Conservation (phyloP, 2,797 vertebrate genomes). For the Onychomys leucogaster region DNA sequence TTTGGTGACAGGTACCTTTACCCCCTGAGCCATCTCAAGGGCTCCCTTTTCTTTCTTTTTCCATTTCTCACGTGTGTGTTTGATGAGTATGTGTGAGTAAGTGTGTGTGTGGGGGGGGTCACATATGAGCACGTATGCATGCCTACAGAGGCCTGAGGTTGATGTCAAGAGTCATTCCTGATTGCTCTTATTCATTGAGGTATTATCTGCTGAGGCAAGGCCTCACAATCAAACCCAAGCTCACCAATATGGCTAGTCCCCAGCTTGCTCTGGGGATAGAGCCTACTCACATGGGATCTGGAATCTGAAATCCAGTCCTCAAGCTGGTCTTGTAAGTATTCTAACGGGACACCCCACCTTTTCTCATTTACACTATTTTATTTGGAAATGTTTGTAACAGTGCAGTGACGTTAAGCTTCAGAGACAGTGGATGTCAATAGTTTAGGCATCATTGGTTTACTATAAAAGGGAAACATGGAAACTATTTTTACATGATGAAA, state of each 20-base stretch:
- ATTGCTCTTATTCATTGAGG: background rate
- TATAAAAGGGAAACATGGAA: background rate
- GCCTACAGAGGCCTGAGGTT: background rate
- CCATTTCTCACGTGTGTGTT: background rate
- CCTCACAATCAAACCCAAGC: background rate
- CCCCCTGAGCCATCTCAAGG: background rate
- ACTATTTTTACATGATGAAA: background rate
- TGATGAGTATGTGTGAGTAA: background rate
- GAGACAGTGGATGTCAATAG: background rate
- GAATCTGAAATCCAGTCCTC: background rate
- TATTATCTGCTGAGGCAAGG: background rate
- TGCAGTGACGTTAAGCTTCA: background rate
- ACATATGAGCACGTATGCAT: background rate
- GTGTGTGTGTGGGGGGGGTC: background rate
- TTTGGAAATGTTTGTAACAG: background rate
- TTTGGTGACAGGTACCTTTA: background rate
- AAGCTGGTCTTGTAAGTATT: background rate
- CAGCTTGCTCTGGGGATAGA: background rate
- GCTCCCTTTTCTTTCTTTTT: background rate
- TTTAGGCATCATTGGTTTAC: background rate
- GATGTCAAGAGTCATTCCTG: background rate
- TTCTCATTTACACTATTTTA: background rate
- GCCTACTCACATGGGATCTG: no score
- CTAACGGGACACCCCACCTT: background rate
- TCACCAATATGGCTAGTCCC: background rate